Percentiles rank a stretch among this genome's conserved stretches.
These are phyloP conservation scores for Ceratothoa steindachneri DNA, from an alignment of 2,888 invertebrate species.

Conservation along the genomic window DNA sequence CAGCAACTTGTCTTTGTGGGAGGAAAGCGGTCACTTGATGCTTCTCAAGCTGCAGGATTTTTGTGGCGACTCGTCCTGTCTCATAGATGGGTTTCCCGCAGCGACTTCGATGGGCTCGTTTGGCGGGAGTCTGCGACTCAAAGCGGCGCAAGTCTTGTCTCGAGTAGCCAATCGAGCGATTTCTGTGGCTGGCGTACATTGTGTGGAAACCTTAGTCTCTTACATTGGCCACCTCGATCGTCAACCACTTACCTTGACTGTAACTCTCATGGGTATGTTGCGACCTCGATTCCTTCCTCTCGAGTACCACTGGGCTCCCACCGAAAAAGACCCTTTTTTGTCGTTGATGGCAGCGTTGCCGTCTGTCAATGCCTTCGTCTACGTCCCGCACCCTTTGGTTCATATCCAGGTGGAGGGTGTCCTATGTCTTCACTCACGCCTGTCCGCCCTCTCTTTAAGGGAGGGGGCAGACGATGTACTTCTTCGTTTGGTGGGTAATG, in stretches of 20 bases:
- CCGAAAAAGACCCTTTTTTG: slow-evolving; percentile 41
- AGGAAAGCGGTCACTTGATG: not conserved
- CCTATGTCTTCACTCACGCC: slow-evolving; percentile 23
- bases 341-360: slow-evolving; percentile 23
- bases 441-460: slow-evolving; percentile 28
- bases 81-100: not conserved
- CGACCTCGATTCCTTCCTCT: slow-evolving; percentile 42
- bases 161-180: not conserved
- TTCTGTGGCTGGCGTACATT: not conserved
- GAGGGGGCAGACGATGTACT: slow-evolving; percentile 32
- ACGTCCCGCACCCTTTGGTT: slow-evolving; percentile 33
- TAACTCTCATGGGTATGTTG: not conserved
- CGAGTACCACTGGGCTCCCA: slow-evolving; percentile 43
- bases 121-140: not conserved
- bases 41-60: not conserved
- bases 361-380: slow-evolving; percentile 26
- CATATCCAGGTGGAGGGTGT: slow-evolving; percentile 19
- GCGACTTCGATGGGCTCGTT: not conserved
- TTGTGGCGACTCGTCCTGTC: not conserved
- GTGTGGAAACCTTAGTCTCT: not conserved
- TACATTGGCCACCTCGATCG: not conserved
- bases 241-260: not conserved
- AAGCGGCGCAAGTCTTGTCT: not conserved
- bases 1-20: not conserved
- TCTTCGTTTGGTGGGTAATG: slow-evolving; percentile 32